Evolutionary conservation across 1,140 invertebrate genomes (phyloP).

Genomic region (Elymnias hypermnestra): DNA sequence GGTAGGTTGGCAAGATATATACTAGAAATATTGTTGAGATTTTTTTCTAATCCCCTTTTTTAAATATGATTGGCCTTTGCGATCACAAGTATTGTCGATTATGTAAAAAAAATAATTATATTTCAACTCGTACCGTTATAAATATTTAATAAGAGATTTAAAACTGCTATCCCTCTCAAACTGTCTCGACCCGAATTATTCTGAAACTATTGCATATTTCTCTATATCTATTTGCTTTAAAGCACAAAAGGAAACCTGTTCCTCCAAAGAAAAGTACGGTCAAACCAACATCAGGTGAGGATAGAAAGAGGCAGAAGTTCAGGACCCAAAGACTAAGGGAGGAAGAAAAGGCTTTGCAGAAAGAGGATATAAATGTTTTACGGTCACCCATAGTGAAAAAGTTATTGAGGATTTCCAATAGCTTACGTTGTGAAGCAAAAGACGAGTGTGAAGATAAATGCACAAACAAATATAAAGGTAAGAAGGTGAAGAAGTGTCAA

Average conservation of each 20-base stretch:
- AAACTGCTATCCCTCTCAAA: too few relatives aligned
- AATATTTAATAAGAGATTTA: too few relatives aligned
- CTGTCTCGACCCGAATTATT: too few relatives aligned
- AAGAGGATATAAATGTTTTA: constrained; percentile 7
- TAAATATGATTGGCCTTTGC: too few relatives aligned
- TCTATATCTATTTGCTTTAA: too few relatives aligned
- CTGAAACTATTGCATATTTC: background rate
- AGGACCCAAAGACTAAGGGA: constrained; percentile 7
- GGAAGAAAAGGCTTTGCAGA: background rate
- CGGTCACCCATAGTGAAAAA: constrained; percentile 31
- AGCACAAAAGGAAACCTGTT: background rate
- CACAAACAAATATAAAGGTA: constrained; percentile 14
- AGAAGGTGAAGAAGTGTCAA: constrained; percentile 14
- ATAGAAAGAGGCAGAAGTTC: constrained; percentile 3
- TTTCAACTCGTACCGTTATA: too few relatives aligned
- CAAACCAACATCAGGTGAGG: too few relatives aligned
- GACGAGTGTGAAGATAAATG: constrained; percentile 35
- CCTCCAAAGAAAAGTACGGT: constrained; percentile 4
- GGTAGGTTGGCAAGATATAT: too few relatives aligned
- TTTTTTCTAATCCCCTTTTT: too few relatives aligned
- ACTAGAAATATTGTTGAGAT: too few relatives aligned
- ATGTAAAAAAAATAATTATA: too few relatives aligned
- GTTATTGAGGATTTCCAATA: constrained; percentile 30
- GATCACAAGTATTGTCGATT: too few relatives aligned
- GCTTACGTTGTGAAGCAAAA: constrained; percentile 28